Evolutionary conservation across 2,797 vertebrate species (phyloP).

Genomic region (Remorina albescens): DNA sequence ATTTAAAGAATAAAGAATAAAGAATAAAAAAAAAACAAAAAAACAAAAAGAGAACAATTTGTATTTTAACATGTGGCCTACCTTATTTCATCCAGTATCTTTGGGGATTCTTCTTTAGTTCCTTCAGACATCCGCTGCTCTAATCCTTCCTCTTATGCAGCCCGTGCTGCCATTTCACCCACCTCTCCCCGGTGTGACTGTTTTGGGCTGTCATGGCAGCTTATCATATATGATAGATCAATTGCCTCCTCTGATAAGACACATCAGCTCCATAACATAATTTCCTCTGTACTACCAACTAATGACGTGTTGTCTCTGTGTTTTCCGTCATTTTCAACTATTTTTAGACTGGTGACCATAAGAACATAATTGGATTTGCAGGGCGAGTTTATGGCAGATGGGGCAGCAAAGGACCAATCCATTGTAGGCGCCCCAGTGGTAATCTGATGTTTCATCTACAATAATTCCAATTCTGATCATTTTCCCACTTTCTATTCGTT

Average conservation of each 20-base stretch:
- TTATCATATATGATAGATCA: constrained; percentile 22
- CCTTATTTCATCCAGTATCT: constrained; percentile 78
- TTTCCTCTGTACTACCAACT: constrained; percentile 49
- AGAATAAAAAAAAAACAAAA: too few species aligned
- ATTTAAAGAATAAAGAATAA: constrained; percentile 1
- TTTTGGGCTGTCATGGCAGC: constrained; percentile 47
- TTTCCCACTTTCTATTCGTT: constrained; percentile 36
- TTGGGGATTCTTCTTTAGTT: constrained; percentile 62
- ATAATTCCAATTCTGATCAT: too few species aligned
- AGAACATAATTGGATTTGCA: constrained; percentile 87
- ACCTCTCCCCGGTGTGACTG: constrained; percentile 30
- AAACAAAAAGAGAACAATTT: background rate
- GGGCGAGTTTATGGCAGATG: constrained; percentile 74
- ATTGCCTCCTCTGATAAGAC: constrained; percentile 24
- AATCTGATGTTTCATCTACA: constrained; percentile 75
- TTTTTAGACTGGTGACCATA: constrained; percentile 82
- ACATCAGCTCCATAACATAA: constrained; percentile 68
- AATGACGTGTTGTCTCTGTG: constrained; percentile 54
- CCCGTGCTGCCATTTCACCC: constrained; percentile 48
- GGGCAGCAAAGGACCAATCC: constrained; percentile 75
- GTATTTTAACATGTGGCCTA: constrained; percentile 49
- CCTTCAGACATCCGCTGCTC: constrained; percentile 66
- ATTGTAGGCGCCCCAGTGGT: constrained; percentile 59
- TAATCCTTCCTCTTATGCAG: constrained; percentile 77
- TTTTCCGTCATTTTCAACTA: constrained; percentile 80